These are phyloP conservation scores for Nycticryphes semicollaris DNA, from an alignment of 2,113 vertebrate genomes.

Conservation along the genomic window DNA sequence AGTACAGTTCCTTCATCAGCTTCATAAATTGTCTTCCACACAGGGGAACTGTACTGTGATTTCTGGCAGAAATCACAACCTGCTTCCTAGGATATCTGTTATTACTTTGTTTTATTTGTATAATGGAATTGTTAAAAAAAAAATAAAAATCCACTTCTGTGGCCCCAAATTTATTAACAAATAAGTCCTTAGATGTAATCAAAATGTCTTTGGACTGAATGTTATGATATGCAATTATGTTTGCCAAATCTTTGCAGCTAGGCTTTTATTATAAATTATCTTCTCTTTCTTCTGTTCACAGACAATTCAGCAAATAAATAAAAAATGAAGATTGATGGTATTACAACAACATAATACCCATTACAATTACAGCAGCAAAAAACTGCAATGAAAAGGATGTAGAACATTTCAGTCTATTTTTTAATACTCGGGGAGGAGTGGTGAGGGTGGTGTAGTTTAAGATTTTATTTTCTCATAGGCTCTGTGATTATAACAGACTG, in stretches of 20 bases:
- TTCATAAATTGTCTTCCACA: background rate
- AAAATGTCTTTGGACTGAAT: background rate
- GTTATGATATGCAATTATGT: background rate
- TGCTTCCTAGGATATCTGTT: background rate
- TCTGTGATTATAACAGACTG: background rate
- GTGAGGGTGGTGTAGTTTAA: background rate
- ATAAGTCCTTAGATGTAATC: background rate
- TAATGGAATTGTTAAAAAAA: background rate
- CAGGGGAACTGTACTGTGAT: background rate
- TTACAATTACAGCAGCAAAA: conserved; percentile 1
- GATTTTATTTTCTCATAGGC: background rate
- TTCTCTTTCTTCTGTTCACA: background rate
- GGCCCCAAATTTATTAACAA: background rate
- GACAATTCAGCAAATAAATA: conserved; percentile 46
- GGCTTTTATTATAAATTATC: background rate
- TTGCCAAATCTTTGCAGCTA: background rate
- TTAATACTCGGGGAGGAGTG: background rate
- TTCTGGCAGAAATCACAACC: background rate
- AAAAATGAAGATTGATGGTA: conserved; percentile 9
- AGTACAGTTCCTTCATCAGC: background rate
- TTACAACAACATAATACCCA: background rate
- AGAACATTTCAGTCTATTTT: background rate
- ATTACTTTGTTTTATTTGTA: background rate
- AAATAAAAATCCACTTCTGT: background rate
- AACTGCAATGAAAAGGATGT: background rate